phyloP scores from a whole-genome alignment of 2,888 invertebrate species.

The Ormyrus thymus region DNA sequence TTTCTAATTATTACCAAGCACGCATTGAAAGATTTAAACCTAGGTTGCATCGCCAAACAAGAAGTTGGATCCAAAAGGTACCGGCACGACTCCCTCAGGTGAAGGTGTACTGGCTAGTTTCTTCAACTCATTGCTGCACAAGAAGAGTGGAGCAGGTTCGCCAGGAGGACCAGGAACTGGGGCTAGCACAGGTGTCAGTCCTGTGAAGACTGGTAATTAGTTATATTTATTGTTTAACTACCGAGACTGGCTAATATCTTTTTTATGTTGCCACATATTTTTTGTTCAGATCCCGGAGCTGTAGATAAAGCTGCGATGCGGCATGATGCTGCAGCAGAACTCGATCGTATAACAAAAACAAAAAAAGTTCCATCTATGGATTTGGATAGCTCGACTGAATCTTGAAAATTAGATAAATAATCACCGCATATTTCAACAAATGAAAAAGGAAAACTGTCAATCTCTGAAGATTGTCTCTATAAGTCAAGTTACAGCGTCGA shows the following conservation, averaged over 20 bases:
- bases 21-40: slow-evolving; percentile 58
- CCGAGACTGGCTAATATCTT: neutral
- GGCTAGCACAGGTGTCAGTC: slow-evolving; percentile 70
- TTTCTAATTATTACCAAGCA: slow-evolving; percentile 55
- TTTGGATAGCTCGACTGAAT: slow-evolving; percentile 68
- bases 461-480: slow-evolving; percentile 32
- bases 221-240: neutral
- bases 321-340: slow-evolving; percentile 93
- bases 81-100: slow-evolving; percentile 83
- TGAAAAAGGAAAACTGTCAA: slow-evolving; percentile 29
- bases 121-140: slow-evolving; percentile 97
- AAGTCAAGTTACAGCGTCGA: slow-evolving; percentile 47
- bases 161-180: slow-evolving; percentile 75
- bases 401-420: slow-evolving; percentile 59
- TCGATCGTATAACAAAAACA: slow-evolving; percentile 89
- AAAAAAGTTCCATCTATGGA: slow-evolving; percentile 77
- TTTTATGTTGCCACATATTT: slow-evolving; percentile 9
- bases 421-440: slow-evolving; percentile 26
- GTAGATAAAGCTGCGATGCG: slow-evolving; percentile 86
- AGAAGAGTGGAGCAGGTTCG: slow-evolving; percentile 84
- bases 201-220: slow-evolving; percentile 60
- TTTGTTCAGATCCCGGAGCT: slow-evolving; percentile 64
- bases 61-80: slow-evolving; percentile 78
- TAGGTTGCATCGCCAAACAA: slow-evolving; percentile 80
- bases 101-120: slow-evolving; percentile 98